These are phyloP conservation scores for Sprattus sprattus DNA, from an alignment of 2,113 vertebrate genomes.

Conservation along the genomic window DNA sequence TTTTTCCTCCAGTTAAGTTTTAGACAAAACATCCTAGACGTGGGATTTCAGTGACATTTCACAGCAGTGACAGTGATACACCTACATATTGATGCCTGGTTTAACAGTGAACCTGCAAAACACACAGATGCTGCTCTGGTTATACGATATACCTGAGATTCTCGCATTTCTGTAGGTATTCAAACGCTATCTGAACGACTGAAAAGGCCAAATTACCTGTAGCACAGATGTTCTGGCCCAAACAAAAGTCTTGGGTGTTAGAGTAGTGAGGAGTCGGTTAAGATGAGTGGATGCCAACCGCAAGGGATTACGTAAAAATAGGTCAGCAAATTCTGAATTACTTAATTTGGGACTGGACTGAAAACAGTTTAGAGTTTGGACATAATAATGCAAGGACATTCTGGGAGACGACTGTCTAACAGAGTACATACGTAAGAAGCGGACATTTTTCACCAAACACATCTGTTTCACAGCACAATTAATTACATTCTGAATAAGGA, in stretches of 20 bases:
- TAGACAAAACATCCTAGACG: conserved; percentile 8
- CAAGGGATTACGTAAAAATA: conserved; percentile 54
- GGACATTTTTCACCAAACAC: not conserved
- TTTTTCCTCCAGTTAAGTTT: conserved; percentile 7
- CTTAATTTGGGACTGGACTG: conserved; percentile 11
- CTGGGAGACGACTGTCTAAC: not conserved
- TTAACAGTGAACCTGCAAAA: not conserved
- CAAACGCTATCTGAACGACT: not conserved
- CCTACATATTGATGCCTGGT: not conserved
- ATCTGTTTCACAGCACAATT: not conserved
- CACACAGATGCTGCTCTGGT: not conserved
- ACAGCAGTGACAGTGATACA: not conserved
- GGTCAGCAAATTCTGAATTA: conserved; percentile 65
- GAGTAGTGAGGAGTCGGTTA: not conserved
- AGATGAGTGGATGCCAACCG: not conserved
- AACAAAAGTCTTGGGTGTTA: not conserved
- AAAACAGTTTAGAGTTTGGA: not conserved
- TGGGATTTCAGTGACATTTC: not conserved
- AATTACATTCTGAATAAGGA: not conserved
- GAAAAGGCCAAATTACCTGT: not conserved
- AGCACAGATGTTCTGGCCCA: not conserved
- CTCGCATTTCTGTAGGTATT: not conserved
- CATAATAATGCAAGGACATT: not conserved
- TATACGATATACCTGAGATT: not conserved
- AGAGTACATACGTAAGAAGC: not conserved